A percentile compares a stretch with the other conserved stretches of the same genome.
Evolutionary conservation across 2,888 invertebrate species (phyloP).

Genomic region (Pterostichus niger): DNA sequence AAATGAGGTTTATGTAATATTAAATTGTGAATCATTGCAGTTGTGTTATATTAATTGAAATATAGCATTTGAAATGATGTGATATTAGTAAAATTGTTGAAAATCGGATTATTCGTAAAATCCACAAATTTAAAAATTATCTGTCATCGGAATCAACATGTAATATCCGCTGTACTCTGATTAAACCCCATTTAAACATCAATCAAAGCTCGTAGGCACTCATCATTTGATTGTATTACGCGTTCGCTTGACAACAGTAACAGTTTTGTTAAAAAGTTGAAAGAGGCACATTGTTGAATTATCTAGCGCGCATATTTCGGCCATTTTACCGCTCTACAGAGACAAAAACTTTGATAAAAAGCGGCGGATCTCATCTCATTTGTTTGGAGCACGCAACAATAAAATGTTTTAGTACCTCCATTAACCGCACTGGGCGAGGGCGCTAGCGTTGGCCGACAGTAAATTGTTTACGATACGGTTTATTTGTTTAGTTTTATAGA

Average conservation of each 20-base stretch:
- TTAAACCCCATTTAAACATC: background rate
- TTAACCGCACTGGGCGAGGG: constrained; percentile 70
- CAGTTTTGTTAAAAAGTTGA: constrained; percentile 57
- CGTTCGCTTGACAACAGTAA: background rate
- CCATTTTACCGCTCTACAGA: constrained; percentile 71
- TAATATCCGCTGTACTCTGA: constrained; percentile 15
- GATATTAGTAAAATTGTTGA: background rate
- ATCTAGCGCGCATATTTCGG: constrained; percentile 21
- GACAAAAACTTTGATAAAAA: constrained; percentile 72
- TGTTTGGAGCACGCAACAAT: constrained; percentile 72
- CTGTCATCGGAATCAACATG: constrained; percentile 28
- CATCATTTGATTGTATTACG: background rate
- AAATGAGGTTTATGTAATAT: no score
- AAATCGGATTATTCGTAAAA: constrained; percentile 17
- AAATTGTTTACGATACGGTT: constrained; percentile 69
- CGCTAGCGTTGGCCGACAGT: constrained; percentile 69
- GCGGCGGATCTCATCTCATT: constrained; percentile 70
- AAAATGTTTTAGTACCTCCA: constrained; percentile 72
- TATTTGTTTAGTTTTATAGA: constrained; percentile 63
- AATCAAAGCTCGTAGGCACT: constrained; percentile 25
- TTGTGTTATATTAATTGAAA: no score
- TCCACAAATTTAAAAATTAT: constrained; percentile 16
- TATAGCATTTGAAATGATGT: no score
- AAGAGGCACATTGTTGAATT: constrained; percentile 61
- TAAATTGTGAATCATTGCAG: no score